phyloP scores from a whole-genome alignment of 2,888 invertebrate genomes.

The Pharmacophagus antenor region DNA sequence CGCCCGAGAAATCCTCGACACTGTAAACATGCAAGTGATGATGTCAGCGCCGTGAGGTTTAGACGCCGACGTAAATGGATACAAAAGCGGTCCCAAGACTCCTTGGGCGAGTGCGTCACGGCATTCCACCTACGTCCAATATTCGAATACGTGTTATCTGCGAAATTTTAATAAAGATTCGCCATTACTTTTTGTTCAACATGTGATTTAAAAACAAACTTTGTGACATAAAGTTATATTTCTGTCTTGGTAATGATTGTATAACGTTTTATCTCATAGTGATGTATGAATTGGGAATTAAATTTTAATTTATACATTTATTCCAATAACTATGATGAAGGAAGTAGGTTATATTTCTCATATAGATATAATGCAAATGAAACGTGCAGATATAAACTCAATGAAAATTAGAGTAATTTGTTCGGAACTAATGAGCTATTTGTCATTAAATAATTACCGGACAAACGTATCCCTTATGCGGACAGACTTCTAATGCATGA shows the following conservation, averaged over 20 bases:
- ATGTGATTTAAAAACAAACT: neutral
- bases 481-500: conserved; percentile 38
- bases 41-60: conserved; percentile 63
- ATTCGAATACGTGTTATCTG: conserved; percentile 43
- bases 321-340: too few relatives aligned
- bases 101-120: conserved; percentile 53
- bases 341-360: too few relatives aligned
- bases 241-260: too few relatives aligned
- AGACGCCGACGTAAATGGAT: conserved; percentile 55
- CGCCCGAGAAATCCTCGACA: conserved; percentile 21
- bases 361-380: too few relatives aligned
- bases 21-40: conserved; percentile 62
- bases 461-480: conserved; percentile 42
- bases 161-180: neutral
- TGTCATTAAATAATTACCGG: conserved; percentile 45
- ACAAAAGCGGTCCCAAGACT: conserved; percentile 49
- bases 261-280: too few relatives aligned
- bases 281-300: too few relatives aligned
- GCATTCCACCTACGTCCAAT: conserved; percentile 52
- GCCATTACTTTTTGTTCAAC: neutral
- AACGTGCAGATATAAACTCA: neutral
- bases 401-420: conserved; percentile 26
- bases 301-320: too few relatives aligned
- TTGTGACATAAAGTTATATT: too few relatives aligned
- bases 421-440: conserved; percentile 44